phyloP scores from a whole-genome alignment of 2,113 vertebrate species.

The Oncorhynchus gorbuscha region DNA sequence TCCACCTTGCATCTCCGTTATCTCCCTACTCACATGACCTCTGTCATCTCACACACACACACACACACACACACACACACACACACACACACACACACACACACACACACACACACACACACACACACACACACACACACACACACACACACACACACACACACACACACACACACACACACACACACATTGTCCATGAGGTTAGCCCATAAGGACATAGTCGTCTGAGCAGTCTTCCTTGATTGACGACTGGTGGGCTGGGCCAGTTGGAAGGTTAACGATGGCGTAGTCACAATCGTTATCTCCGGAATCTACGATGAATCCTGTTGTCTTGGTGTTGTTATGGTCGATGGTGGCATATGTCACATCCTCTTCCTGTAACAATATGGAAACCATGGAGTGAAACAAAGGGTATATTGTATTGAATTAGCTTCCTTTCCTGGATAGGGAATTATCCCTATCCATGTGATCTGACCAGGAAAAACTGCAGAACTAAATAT shows the following conservation, averaged over 20 bases:
- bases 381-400: too few relatives aligned
- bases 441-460: too few relatives aligned
- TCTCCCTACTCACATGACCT: background rate
- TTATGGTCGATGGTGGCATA: conserved; percentile 70
- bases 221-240: conserved; percentile 64
- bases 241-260: conserved; percentile 14
- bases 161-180: background rate
- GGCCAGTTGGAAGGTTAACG: conserved; percentile 44
- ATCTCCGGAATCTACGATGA: background rate
- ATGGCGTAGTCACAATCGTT: conserved; percentile 66
- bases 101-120: background rate
- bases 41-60: background rate
- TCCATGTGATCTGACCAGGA: too few relatives aligned
- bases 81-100: too few relatives aligned
- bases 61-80: too few relatives aligned
- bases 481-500: background rate
- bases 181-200: background rate
- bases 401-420: too few relatives aligned
- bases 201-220: conserved; percentile 69
- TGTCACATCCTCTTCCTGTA: conserved; percentile 56
- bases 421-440: too few relatives aligned
- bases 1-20: too few relatives aligned
- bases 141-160: too few relatives aligned
- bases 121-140: too few relatives aligned
- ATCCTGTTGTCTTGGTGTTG: background rate